Conservation (phyloP, 2,797 vertebrate species). For the Halcyon leucocephala region DNA sequence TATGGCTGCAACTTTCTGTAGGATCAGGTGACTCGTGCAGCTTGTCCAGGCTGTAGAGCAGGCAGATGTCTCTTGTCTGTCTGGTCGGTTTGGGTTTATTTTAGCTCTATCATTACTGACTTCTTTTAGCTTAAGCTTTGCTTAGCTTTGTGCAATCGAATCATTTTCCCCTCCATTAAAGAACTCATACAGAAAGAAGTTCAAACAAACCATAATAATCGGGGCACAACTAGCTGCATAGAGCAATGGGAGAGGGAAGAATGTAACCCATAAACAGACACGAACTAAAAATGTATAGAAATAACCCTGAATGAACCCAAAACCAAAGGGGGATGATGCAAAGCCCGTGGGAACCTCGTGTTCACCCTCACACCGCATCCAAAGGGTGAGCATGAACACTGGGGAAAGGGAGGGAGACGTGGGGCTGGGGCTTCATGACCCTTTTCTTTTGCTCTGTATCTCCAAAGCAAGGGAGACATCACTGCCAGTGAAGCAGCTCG, state of each 20-base stretch:
- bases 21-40: background rate
- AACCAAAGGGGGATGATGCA: background rate
- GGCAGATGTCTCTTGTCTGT: background rate
- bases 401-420: fast-evolving
- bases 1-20: background rate
- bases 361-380: fast-evolving
- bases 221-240: background rate
- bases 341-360: background rate
- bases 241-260: background rate
- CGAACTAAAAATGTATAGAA: background rate
- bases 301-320: background rate
- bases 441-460: background rate
- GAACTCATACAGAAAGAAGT: background rate
- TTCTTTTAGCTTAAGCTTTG: background rate
- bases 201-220: background rate
- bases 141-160: background rate
- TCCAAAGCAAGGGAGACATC: background rate
- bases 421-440: background rate
- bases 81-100: background rate
- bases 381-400: background rate
- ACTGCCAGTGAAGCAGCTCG: background rate
- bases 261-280: background rate
- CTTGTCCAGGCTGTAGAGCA: background rate
- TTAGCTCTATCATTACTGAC: background rate
- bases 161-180: background rate